Percentiles rank a stretch among this genome's conserved stretches.
Evolutionary conservation across 2,113 vertebrate genomes (phyloP).

Genomic region (Protobothrops flavoviridis): DNA sequence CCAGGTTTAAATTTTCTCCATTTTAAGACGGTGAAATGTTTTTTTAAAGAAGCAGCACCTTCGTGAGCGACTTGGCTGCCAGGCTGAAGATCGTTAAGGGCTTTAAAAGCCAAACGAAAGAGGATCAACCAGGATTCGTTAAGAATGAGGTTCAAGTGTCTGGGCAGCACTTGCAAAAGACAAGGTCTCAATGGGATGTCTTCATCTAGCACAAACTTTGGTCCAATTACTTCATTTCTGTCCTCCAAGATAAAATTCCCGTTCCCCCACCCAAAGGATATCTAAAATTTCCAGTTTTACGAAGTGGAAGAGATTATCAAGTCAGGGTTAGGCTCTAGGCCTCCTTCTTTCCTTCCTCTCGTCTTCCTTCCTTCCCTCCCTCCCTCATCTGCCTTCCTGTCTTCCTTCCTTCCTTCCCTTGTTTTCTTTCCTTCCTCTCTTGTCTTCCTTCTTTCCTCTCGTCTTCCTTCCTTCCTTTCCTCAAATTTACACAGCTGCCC

Average conservation of each 20-base stretch:
- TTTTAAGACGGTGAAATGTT: rapidly evolving
- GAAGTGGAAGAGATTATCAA: background rate
- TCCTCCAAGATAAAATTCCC: background rate
- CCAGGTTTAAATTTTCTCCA: background rate
- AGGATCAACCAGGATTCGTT: background rate
- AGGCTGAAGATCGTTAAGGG: background rate
- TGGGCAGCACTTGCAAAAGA: background rate
- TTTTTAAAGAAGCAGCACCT: no score
- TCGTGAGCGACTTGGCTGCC: background rate
- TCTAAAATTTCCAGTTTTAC: background rate
- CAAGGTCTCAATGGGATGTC: background rate
- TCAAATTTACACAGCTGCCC: background rate
- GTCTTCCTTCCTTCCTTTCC: no score
- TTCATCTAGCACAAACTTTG: background rate
- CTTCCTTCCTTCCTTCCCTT: no score
- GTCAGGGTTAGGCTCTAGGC: background rate
- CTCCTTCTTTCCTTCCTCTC: no score
- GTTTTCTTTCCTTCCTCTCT: no score
- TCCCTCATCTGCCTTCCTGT: no score
- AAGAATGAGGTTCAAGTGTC: background rate
- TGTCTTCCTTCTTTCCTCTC: background rate
- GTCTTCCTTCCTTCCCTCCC: no score
- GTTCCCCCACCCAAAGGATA: background rate
- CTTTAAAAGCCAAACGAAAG: background rate
- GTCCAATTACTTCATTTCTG: no score